Evolutionary conservation across 92 coral and sea anemone genomes (phyloP).

Genomic region (Parazoanthus darwini): DNA sequence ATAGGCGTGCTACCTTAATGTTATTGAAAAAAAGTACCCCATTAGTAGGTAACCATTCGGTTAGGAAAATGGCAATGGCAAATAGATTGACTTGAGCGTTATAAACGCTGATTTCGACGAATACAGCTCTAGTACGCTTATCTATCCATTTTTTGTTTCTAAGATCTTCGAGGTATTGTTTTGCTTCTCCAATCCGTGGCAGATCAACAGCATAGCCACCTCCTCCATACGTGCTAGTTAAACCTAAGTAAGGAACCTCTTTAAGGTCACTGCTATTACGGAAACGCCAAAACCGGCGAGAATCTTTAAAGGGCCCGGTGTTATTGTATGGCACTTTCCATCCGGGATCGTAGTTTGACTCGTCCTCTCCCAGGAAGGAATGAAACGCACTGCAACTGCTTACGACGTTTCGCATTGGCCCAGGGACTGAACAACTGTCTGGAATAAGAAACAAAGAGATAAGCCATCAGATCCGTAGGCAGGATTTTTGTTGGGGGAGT

Average conservation of each 20-base stretch:
- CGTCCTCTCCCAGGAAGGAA: constrained; percentile 79
- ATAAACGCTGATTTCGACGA: constrained; percentile 85
- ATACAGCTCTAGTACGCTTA: constrained; percentile 81
- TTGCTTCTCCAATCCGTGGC: constrained; percentile 41
- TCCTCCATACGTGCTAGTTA: constrained; percentile 78
- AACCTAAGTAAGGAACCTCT: constrained; percentile 75
- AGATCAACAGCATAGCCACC: constrained; percentile 80
- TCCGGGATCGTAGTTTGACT: constrained; percentile 62
- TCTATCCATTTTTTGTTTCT: constrained; percentile 80
- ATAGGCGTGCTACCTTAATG: constrained; percentile 79
- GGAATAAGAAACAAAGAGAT: neutral
- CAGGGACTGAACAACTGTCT: constrained; percentile 77
- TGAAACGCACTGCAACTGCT: constrained; percentile 70
- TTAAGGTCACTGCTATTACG: constrained; percentile 67
- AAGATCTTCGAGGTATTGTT: constrained; percentile 42
- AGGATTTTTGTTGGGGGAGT: too few relatives aligned
- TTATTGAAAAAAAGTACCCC: constrained; percentile 69
- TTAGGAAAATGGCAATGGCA: constrained; percentile 78
- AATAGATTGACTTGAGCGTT: constrained; percentile 91
- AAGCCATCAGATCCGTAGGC: too few relatives aligned
- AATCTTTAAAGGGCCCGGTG: constrained; percentile 28
- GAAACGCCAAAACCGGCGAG: constrained; percentile 75
- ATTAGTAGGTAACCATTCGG: constrained; percentile 90
- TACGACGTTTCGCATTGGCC: constrained; percentile 49
- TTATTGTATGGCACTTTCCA: constrained; percentile 55